phyloP scores from a whole-genome alignment of 1,140 invertebrate genomes.

The Caerostris extrusa region DNA sequence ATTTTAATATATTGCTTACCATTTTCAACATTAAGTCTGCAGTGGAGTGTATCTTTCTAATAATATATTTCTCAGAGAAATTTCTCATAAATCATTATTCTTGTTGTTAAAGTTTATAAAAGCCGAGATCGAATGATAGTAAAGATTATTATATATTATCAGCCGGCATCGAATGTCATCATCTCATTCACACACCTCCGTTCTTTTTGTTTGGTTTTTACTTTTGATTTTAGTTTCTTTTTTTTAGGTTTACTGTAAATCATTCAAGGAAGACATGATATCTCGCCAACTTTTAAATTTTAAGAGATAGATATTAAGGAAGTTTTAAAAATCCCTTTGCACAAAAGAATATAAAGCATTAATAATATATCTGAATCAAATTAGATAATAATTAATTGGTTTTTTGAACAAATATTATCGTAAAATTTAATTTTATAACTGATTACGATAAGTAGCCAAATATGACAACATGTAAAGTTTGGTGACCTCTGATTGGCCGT shows the following conservation, averaged over 20 bases:
- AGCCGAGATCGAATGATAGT: neutral
- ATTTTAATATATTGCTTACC: too few relatives aligned
- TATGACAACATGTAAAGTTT: neutral
- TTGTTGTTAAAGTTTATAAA: neutral
- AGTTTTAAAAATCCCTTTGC: neutral
- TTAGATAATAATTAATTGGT: neutral
- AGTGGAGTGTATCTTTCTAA: neutral
- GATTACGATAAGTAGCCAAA: neutral
- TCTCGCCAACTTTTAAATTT: neutral
- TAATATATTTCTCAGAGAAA: neutral
- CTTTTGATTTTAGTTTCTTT: neutral
- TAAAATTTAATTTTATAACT: neutral
- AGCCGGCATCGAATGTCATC: constrained; percentile 15
- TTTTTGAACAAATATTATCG: neutral
- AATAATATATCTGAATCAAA: neutral
- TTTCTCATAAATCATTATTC: neutral
- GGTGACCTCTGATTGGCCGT: neutral
- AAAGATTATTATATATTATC: neutral
- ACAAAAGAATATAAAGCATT: neutral
- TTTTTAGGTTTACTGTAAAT: neutral
- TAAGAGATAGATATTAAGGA: neutral
- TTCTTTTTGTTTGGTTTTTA: neutral
- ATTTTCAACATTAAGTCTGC: neutral
- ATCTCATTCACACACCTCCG: neutral
- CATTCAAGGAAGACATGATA: neutral